Evolutionary conservation across 2,113 vertebrate species (phyloP).

Genomic region (Galeopterus variegatus): DNA sequence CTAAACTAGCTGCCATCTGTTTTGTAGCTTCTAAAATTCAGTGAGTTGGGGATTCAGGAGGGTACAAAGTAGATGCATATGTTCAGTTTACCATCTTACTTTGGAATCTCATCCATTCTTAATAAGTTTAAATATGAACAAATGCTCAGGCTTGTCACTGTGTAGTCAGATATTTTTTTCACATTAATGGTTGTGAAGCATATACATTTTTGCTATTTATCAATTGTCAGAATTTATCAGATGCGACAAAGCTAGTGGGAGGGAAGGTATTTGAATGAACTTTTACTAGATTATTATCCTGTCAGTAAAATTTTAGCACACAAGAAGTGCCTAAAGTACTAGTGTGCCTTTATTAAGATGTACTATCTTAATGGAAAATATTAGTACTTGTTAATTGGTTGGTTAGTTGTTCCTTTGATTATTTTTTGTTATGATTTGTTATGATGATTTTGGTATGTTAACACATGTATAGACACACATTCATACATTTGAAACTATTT

Average conservation of each 20-base stretch:
- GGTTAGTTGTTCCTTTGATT: background rate
- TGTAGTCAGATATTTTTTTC: conserved; percentile 51
- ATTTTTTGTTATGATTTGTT: conserved; percentile 5
- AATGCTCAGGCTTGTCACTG: conserved; percentile 4
- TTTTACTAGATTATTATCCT: background rate
- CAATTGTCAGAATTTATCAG: conserved; percentile 44
- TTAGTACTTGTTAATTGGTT: background rate
- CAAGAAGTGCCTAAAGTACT: background rate
- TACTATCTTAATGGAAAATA: conserved; percentile 18
- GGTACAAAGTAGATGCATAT: background rate
- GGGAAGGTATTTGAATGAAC: conserved; percentile 45
- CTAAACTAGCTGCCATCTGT: background rate
- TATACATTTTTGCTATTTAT: conserved; percentile 31
- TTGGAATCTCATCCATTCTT: conserved; percentile 48
- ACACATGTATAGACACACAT: background rate
- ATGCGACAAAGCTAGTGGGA: background rate
- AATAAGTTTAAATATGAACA: conserved; percentile 56
- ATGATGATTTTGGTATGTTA: background rate
- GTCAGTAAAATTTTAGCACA: background rate
- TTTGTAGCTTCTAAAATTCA: conserved; percentile 26
- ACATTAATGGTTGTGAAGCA: background rate
- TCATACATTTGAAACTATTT: background rate
- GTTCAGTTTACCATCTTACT: conserved; percentile 28
- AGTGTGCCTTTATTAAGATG: background rate
- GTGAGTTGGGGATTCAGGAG: background rate